phyloP scores from a whole-genome alignment of 2,888 invertebrate species.

The Catocala sponsa region DNA sequence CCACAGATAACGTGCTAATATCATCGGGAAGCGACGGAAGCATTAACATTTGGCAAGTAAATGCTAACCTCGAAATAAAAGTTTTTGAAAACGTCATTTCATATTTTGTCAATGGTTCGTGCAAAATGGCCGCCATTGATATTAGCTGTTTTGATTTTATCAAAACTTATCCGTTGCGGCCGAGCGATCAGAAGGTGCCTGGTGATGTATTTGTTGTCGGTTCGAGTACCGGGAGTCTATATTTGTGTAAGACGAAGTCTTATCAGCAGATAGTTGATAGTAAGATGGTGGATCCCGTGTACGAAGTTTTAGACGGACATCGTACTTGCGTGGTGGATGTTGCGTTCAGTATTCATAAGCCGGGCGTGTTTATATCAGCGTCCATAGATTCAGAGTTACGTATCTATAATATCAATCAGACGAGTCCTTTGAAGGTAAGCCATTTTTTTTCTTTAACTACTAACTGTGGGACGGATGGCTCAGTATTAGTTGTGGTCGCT shows the following conservation, averaged over 20 bases:
- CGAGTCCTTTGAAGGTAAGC: constrained; percentile 72
- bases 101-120: constrained; percentile 66
- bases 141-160: constrained; percentile 79
- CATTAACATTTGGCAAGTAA: constrained; percentile 77
- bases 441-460: no score
- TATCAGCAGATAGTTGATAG: constrained; percentile 44
- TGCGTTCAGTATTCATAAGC: constrained; percentile 68
- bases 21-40: constrained; percentile 69
- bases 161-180: constrained; percentile 64
- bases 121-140: constrained; percentile 62
- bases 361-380: constrained; percentile 71
- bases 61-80: constrained; percentile 58
- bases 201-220: constrained; percentile 77
- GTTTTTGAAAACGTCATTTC: constrained; percentile 67
- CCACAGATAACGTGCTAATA: constrained; percentile 70
- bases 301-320: constrained; percentile 67
- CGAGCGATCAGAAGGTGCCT: constrained; percentile 62
- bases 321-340: constrained; percentile 70
- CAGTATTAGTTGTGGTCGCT: no score
- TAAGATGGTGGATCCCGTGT: constrained; percentile 68
- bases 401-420: constrained; percentile 71
- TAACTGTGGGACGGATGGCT: no score
- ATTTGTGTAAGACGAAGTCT: constrained; percentile 65
- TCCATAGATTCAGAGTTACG: constrained; percentile 77
- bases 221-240: constrained; percentile 66